Percentiles rank a stretch among this genome's conserved stretches.
phyloP scores from a whole-genome alignment of 2,888 invertebrate species.

The Xylota segnis region DNA sequence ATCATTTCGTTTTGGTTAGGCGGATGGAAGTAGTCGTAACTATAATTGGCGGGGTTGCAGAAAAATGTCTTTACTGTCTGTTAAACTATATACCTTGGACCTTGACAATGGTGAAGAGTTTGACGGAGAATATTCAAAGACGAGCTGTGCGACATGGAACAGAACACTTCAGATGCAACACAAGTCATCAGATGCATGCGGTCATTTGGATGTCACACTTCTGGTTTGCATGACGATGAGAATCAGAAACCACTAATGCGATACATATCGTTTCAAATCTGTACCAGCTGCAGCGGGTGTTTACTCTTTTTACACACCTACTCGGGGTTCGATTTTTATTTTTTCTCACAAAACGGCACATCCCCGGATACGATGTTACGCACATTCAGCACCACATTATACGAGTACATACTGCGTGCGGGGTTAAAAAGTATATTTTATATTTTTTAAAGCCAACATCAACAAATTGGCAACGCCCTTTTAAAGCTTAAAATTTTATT shows the following conservation, averaged over 20 bases:
- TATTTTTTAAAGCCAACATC: conserved; percentile 53
- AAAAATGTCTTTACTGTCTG: too few species aligned
- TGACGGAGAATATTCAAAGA: too few species aligned
- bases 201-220: too few species aligned
- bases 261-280: neutral
- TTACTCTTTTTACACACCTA: neutral
- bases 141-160: too few species aligned
- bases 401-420: neutral
- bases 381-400: conserved; percentile 36
- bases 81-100: too few species aligned
- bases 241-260: neutral
- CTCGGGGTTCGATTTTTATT: conserved; percentile 16
- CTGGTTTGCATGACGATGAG: too few species aligned
- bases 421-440: conserved; percentile 21
- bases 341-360: conserved; percentile 32
- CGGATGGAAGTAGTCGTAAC: too few species aligned
- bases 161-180: too few species aligned
- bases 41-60: too few species aligned
- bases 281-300: neutral
- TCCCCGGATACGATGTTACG: conserved; percentile 52
- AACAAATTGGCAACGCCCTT: conserved; percentile 75
- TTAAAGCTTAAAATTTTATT: conserved; percentile 74
- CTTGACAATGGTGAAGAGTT: too few species aligned
- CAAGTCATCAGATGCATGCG: too few species aligned
- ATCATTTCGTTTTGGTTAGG: too few species aligned